These are phyloP conservation scores for Drosophila mauritiana DNA, from an alignment of 1,140 invertebrate genomes.

Conservation along the genomic window DNA sequence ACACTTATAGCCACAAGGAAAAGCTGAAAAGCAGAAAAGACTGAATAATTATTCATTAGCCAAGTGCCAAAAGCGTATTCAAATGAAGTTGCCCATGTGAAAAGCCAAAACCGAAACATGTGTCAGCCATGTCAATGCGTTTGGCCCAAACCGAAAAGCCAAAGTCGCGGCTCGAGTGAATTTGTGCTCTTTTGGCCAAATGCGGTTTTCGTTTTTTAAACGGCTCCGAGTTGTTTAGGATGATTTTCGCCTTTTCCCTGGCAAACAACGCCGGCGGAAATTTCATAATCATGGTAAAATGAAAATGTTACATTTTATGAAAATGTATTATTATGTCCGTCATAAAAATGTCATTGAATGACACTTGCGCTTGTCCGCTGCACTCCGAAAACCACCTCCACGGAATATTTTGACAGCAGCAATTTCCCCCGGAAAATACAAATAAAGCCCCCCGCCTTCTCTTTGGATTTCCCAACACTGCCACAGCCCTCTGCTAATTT, in stretches of 20 bases:
- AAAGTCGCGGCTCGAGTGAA: constrained; percentile 5
- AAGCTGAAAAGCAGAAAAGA: constrained; percentile 45
- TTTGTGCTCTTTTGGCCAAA: constrained; percentile 39
- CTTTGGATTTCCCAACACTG: background rate
- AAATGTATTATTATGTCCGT: constrained; percentile 79
- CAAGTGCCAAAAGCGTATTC: constrained; percentile 78
- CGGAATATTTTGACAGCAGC: constrained; percentile 68
- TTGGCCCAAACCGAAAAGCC: constrained; percentile 23
- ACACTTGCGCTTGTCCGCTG: constrained; percentile 53
- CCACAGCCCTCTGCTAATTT: constrained; percentile 44
- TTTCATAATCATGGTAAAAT: constrained; percentile 74
- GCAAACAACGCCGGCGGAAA: constrained; percentile 61
- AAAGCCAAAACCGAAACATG: constrained; percentile 64
- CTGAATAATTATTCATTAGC: constrained; percentile 64
- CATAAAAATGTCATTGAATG: constrained; percentile 76
- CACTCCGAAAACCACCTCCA: constrained; percentile 16
- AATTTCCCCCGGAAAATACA: constrained; percentile 33
- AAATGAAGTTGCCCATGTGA: constrained; percentile 70
- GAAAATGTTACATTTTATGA: constrained; percentile 77
- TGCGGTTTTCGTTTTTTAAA: constrained; percentile 5
- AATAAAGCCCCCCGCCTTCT: background rate
- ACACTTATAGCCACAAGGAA: constrained; percentile 39
- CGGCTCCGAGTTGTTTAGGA: background rate
- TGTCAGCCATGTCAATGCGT: constrained; percentile 75
- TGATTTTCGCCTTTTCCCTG: constrained; percentile 2